A percentile compares a stretch with the other conserved stretches of the same genome.
Evolutionary conservation across 2,888 invertebrate genomes (phyloP).

Genomic region (Nycteola revayana): DNA sequence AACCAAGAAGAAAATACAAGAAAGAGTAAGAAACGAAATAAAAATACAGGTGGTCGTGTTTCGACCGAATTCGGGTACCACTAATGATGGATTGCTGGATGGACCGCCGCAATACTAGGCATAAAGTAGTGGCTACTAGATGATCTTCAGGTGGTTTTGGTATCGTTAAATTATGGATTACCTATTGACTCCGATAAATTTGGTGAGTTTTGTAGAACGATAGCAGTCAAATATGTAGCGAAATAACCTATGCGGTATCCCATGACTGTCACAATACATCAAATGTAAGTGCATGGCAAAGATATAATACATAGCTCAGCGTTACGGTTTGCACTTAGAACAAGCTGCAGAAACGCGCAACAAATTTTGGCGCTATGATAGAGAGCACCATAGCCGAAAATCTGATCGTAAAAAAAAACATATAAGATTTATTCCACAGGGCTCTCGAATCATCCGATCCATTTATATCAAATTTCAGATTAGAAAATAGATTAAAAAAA

Average conservation of each 20-base stretch:
- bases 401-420: too few species aligned
- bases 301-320: background rate
- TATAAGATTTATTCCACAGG: too few species aligned
- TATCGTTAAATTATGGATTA: background rate
- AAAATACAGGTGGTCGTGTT: constrained; percentile 1
- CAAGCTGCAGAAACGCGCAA: constrained; percentile 1
- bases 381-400: too few species aligned
- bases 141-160: background rate
- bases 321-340: constrained; percentile 1
- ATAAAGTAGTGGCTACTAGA: background rate
- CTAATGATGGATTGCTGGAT: constrained; percentile 3
- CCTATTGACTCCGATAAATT: constrained; percentile 1
- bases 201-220: background rate
- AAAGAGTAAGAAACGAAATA: background rate
- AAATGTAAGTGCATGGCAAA: constrained; percentile 4
- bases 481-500: too few species aligned
- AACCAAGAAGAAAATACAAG: constrained; percentile 3
- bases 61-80: background rate
- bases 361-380: constrained; percentile 2
- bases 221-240: constrained; percentile 3
- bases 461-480: too few species aligned
- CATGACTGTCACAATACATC: constrained; percentile 3
- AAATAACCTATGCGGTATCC: too few species aligned
- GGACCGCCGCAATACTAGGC: constrained; percentile 2
- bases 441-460: too few species aligned